Evolutionary conservation across 2,113 vertebrate genomes (phyloP), one percentile per base, ranked within the genome.

Genomic region (Scomber japonicus): DNA sequence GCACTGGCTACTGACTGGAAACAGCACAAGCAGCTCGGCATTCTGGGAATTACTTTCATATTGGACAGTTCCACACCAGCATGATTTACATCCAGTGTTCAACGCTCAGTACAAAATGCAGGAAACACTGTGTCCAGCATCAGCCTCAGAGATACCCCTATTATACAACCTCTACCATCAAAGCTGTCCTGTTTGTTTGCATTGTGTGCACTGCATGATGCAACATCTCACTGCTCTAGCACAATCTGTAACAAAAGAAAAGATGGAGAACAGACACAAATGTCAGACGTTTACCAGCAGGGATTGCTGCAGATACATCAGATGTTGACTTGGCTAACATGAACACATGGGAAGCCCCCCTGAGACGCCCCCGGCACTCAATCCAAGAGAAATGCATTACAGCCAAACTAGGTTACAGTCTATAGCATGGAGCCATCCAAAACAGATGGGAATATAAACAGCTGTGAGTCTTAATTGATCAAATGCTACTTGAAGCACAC

Each of bases 391-490:
- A 62, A 77, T 35, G 44, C 17, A 57, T 59, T 19, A 57, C 61
- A 63, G 24, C n/a, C 16, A 56, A 67, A 76, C 9, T 17, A 70
- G 65, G 49, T 55, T 74, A 40, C 17, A 56, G 17, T 65, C 16
- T 56, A 17, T 0, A 74, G 64, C 50, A 62, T 40, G 24, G 19
- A 70, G 35, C 40, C 5, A 19, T 65, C 40, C 16, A 35, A 45
- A 56, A 55, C 59, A 74, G 64, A 74, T 71, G 65, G 40, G 30
- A 71, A 45, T 67, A 61, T n/a, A 66, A 62, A 24, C 62, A 70
- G 74, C 65, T 30, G 49, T 51, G 77, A 65, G 56, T 74, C 40
- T 40, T 77, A 81, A 83, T 55, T 78, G 63, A 81, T 74, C 40
- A 35, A 30, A 66, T 66, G 57, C 57, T 24, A 59, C 57, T 73